Evolutionary conservation across 2,888 invertebrate genomes (phyloP).

Genomic region (Acanthoscelides obtectus): DNA sequence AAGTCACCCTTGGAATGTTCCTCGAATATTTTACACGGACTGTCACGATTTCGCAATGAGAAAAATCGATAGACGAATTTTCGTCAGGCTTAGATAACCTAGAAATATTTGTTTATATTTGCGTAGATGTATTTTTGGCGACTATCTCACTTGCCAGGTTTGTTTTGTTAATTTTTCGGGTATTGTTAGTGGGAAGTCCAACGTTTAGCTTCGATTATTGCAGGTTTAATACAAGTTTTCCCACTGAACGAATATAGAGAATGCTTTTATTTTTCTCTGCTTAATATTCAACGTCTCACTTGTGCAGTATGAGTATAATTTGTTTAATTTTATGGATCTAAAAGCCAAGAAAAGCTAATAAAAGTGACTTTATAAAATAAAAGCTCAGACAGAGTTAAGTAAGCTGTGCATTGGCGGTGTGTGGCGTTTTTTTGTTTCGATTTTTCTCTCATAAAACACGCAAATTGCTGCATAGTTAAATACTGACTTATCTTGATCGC

Average conservation of each 20-base stretch:
- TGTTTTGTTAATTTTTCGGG: neutral
- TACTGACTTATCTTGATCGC: neutral
- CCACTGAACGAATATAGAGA: too few relatives aligned
- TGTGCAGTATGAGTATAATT: too few relatives aligned
- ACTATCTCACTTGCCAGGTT: neutral
- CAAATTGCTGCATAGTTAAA: neutral
- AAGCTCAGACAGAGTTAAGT: neutral
- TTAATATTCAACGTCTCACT: too few relatives aligned
- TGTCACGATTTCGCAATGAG: neutral
- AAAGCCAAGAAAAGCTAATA: too few relatives aligned
- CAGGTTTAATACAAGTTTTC: too few relatives aligned
- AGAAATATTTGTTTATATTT: neutral
- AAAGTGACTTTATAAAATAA: too few relatives aligned
- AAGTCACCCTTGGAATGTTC: constrained; percentile 12
- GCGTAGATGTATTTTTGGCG: neutral
- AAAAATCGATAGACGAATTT: neutral
- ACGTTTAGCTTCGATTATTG: neutral
- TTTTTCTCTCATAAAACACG: neutral
- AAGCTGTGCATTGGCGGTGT: neutral
- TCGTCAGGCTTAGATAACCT: neutral
- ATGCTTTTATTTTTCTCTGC: too few relatives aligned
- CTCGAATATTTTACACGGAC: neutral
- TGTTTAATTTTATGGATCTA: too few relatives aligned
- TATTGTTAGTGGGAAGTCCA: neutral
- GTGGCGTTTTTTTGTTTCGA: neutral